Conservation (phyloP, 2,888 invertebrate genomes). For the Patella pellucida region DNA sequence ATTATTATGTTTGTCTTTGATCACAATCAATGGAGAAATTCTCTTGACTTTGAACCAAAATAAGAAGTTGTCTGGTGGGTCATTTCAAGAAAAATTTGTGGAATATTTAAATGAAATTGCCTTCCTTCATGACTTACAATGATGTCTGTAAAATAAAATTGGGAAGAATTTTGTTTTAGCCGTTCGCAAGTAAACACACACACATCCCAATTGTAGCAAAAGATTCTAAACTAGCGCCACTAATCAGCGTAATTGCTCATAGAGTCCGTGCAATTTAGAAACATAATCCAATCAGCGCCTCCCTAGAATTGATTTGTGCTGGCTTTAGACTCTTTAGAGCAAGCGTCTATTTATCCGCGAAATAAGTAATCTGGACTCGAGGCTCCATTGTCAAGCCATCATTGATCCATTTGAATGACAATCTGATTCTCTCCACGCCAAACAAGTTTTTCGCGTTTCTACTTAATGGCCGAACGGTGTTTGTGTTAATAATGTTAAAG, state of each 20-base stretch:
- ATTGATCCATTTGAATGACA: constrained; percentile 11
- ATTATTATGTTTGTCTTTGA: too few relatives aligned
- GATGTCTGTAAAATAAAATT: neutral
- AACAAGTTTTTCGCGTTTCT: neutral
- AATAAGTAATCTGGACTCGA: constrained; percentile 19
- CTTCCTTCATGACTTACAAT: neutral
- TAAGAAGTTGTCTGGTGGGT: too few relatives aligned
- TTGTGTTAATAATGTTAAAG: neutral
- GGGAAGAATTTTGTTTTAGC: constrained; percentile 7
- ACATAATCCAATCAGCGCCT: constrained; percentile 25
- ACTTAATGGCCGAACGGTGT: neutral
- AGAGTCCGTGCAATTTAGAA: constrained; percentile 22
- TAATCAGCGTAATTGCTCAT: constrained; percentile 28
- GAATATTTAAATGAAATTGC: neutral
- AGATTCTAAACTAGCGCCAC: neutral
- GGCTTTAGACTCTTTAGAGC: constrained; percentile 20
- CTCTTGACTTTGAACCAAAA: too few relatives aligned
- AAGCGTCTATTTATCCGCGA: constrained; percentile 29
- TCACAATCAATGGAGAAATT: too few relatives aligned
- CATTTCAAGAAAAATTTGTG: neutral
- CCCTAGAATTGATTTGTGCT: constrained; percentile 25
- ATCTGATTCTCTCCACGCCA: constrained; percentile 9
- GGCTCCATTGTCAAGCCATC: constrained; percentile 7
- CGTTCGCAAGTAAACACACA: constrained; percentile 5
- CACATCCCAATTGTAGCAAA: neutral